Conservation (phyloP, 2,888 invertebrate genomes). For the Phortica magna region DNA sequence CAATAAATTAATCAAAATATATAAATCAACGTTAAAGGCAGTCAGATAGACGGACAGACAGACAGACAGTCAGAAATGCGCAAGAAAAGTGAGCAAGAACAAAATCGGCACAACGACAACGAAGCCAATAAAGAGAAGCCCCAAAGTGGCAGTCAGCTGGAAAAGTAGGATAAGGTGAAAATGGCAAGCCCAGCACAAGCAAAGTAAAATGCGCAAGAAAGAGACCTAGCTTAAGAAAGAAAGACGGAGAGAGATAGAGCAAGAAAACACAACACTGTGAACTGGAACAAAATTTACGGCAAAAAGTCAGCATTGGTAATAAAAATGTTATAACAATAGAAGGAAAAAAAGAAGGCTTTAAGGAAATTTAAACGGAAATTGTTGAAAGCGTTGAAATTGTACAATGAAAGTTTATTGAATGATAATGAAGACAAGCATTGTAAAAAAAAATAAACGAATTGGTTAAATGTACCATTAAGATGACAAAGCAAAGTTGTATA, state of each 20-base stretch:
- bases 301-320: neutral
- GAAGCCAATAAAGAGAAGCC: constrained; percentile 48
- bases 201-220: neutral
- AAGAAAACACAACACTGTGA: neutral
- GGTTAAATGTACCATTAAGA: no score
- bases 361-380: constrained; percentile 62
- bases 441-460: no score
- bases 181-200: neutral
- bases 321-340: neutral
- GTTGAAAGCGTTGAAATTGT: constrained; percentile 37
- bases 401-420: constrained; percentile 18
- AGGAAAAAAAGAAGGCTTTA: constrained; percentile 38
- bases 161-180: constrained; percentile 60
- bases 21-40: constrained; percentile 47
- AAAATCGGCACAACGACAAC: constrained; percentile 12
- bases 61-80: neutral
- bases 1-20: constrained; percentile 55
- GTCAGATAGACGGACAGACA: neutral
- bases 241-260: neutral
- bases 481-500: no score
- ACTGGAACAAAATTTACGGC: constrained; percentile 18
- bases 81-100: constrained; percentile 8
- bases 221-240: neutral
- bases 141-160: constrained; percentile 57
- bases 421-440: neutral